These are phyloP conservation scores for Phytoseiulus persimilis DNA, from an alignment of 2,888 invertebrate species.

Conservation along the genomic window DNA sequence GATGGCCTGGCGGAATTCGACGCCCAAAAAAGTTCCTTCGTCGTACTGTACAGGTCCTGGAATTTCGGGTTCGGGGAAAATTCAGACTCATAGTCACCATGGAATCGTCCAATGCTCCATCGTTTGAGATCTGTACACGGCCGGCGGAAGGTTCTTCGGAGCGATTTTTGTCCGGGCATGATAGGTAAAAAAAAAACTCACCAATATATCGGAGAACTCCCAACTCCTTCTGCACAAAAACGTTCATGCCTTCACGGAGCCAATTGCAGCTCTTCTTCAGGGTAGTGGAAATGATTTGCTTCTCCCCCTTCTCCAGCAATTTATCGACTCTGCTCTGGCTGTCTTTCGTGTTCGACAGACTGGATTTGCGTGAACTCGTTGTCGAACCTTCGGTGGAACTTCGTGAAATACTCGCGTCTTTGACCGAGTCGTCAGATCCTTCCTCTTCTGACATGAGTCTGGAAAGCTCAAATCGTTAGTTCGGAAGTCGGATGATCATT, in stretches of 20 bases:
- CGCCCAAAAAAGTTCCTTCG: constrained; percentile 54
- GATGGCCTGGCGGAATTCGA: constrained; percentile 52
- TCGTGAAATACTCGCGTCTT: constrained; percentile 34
- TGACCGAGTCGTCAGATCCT: constrained; percentile 19
- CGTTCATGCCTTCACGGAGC: constrained; percentile 51
- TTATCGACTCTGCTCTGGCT: neutral
- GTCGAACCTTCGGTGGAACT: constrained; percentile 31
- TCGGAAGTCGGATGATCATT: too few species aligned
- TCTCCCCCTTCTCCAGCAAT: constrained; percentile 17
- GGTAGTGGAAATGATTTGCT: constrained; percentile 39
- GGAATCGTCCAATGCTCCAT: neutral
- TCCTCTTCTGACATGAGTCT: constrained; percentile 21
- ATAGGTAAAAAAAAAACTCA: neutral
- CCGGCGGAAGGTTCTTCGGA: too few species aligned
- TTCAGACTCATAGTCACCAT: too few species aligned
- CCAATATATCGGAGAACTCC: constrained; percentile 47
- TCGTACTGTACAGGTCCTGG: constrained; percentile 53
- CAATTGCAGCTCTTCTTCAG: constrained; percentile 45
- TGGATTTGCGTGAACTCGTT: constrained; percentile 23
- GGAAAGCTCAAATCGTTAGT: too few species aligned
- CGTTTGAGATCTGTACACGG: too few species aligned
- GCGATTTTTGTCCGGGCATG: neutral
- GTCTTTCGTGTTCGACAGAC: neutral
- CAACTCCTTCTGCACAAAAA: constrained; percentile 53
- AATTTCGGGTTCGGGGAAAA: constrained; percentile 43